Percentiles rank a stretch among this genome's conserved stretches.
These are phyloP conservation scores for Reticulitermes speratus DNA, from an alignment of 1,140 invertebrate species.

Conservation along the genomic window DNA sequence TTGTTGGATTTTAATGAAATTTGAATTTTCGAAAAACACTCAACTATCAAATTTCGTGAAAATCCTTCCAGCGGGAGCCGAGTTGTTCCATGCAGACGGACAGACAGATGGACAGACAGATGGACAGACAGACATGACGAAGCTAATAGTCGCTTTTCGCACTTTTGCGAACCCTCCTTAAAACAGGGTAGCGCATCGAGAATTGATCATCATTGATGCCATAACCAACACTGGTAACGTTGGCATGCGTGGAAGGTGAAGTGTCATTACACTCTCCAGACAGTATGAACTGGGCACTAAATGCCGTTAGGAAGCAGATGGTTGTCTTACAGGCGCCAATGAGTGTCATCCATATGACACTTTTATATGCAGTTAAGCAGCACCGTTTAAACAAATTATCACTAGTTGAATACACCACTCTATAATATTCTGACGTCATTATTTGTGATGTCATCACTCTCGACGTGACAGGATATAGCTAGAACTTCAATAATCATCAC, in stretches of 20 bases:
- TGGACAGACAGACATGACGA: too few species aligned
- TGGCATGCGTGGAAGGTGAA: background rate
- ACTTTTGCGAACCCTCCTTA: too few species aligned
- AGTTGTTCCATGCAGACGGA: too few species aligned
- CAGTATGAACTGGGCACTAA: too few species aligned
- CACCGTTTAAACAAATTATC: constrained; percentile 13
- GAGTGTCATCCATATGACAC: background rate
- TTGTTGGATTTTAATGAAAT: too few species aligned
- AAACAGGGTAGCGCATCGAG: background rate
- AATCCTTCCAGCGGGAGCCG: too few species aligned
- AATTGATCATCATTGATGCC: background rate
- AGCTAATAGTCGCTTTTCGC: too few species aligned
- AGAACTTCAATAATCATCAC: background rate
- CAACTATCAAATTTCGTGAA: too few species aligned
- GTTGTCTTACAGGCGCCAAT: background rate
- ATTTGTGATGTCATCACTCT: background rate
- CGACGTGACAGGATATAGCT: constrained; percentile 14
- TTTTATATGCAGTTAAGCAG: background rate
- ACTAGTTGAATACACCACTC: background rate
- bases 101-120: too few species aligned
- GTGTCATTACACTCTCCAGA: background rate
- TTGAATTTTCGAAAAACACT: too few species aligned
- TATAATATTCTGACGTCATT: background rate
- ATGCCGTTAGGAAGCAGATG: background rate
- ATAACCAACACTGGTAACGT: background rate